A percentile compares a stretch with the other conserved stretches of the same genome.
phyloP scores from a whole-genome alignment of 2,888 invertebrate genomes.

The Napeogenes sylphis region DNA sequence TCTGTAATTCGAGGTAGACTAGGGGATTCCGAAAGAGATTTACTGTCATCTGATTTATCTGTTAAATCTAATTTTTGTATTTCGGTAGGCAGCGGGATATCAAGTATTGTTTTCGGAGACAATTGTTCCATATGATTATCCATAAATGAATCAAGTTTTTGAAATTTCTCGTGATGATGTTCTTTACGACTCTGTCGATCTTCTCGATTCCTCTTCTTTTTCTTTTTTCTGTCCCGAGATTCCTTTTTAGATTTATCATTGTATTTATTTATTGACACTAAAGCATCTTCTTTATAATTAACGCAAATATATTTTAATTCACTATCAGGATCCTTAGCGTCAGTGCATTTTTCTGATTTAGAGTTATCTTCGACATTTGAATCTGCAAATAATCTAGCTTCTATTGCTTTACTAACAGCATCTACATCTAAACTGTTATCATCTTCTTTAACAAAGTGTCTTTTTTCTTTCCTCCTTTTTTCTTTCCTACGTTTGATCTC shows the following conservation, averaged over 20 bases:
- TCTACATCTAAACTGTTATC: slow-evolving; percentile 89
- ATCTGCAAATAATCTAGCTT: slow-evolving; percentile 87
- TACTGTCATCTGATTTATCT: slow-evolving; percentile 53
- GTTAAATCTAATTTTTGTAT: slow-evolving; percentile 40
- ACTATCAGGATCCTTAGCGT: slow-evolving; percentile 57
- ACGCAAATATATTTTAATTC: slow-evolving; percentile 72
- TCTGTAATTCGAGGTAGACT: slow-evolving; percentile 82
- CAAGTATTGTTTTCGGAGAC: slow-evolving; percentile 53
- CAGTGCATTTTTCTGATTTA: slow-evolving; percentile 50
- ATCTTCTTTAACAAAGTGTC: slow-evolving; percentile 78
- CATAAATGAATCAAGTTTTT: slow-evolving; percentile 44
- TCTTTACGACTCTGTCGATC: slow-evolving; percentile 83
- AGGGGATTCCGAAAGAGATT: slow-evolving; percentile 71
- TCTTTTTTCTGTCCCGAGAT: slow-evolving; percentile 88
- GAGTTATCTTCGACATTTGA: slow-evolving; percentile 70
- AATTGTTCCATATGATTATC: slow-evolving; percentile 41
- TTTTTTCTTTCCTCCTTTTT: slow-evolving; percentile 80
- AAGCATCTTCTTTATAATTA: slow-evolving; percentile 26
- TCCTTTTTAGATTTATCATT: slow-evolving; percentile 73
- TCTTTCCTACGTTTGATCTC: slow-evolving; percentile 79
- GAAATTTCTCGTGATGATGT: slow-evolving; percentile 77
- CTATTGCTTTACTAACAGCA: slow-evolving; percentile 88
- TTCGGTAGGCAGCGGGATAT: slow-evolving; percentile 65
- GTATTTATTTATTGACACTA: slow-evolving; percentile 31
- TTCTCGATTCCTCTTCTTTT: slow-evolving; percentile 89